Percentiles rank a stretch among this genome's conserved stretches.
Conservation (phyloP, 2,113 vertebrate genomes). For the Dasyornis broadbenti region DNA sequence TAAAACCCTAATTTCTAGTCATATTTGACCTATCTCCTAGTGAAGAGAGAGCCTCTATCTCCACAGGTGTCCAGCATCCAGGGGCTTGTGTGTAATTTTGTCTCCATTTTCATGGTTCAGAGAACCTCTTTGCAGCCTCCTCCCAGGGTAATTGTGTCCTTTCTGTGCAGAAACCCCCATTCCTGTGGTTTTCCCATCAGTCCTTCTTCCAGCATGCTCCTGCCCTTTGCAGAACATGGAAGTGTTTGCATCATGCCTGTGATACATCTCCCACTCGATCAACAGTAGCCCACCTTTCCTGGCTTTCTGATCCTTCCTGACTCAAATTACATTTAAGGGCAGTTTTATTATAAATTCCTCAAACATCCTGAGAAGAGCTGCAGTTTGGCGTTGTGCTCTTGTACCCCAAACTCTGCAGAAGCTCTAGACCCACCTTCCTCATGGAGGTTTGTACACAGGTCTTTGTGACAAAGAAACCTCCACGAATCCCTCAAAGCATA, state of each 20-base stretch:
- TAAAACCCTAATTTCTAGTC: background rate
- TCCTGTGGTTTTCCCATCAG: background rate
- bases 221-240: background rate
- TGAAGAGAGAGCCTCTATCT: background rate
- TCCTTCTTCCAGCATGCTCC: background rate
- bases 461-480: background rate
- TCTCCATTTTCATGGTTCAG: background rate
- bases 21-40: background rate
- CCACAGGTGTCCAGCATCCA: background rate
- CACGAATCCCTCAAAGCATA: background rate
- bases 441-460: background rate
- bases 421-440: background rate
- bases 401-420: background rate
- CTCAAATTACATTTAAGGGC: background rate
- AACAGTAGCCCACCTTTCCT: background rate
- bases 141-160: background rate
- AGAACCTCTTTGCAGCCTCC: background rate
- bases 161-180: background rate
- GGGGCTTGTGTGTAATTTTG: background rate
- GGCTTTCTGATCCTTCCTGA: background rate
- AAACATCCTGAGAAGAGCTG: background rate
- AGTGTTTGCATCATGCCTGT: background rate
- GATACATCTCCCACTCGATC: background rate
- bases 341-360: background rate
- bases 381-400: background rate